Evolutionary conservation across 2,797 vertebrate species (phyloP).

Genomic region (Ctenochaetus hawaiiensis): DNA sequence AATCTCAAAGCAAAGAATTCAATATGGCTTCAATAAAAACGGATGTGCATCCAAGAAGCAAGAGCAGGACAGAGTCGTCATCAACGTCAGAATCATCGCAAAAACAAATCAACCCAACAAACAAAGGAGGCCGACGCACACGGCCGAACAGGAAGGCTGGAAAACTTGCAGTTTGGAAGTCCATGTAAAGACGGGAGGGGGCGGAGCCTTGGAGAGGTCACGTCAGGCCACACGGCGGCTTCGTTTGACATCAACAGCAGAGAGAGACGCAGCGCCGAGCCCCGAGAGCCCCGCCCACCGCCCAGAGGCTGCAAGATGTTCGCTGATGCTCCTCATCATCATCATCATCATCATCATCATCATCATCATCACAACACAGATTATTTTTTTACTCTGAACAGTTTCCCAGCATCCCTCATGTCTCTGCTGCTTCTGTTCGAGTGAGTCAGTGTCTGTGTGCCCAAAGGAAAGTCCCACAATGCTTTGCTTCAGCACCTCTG

Average conservation of each 20-base stretch:
- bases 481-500: conserved; percentile 47
- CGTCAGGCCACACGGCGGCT: conserved; percentile 59
- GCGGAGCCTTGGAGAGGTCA: conserved; percentile 76
- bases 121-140: conserved; percentile 82
- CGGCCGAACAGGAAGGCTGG: conserved; percentile 87
- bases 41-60: conserved; percentile 86
- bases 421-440: conserved; percentile 25
- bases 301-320: conserved; percentile 4
- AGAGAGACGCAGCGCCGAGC: conserved; percentile 47
- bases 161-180: conserved; percentile 92
- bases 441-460: conserved; percentile 33
- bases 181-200: conserved; percentile 86
- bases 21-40: conserved; percentile 81
- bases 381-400: conserved; percentile 21
- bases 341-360: conserved; percentile 1
- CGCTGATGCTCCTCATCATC: conserved; percentile 2
- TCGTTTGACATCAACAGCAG: conserved; percentile 73
- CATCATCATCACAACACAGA: neutral
- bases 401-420: neutral
- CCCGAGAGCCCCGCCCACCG: conserved; percentile 56
- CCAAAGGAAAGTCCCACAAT: conserved; percentile 49
- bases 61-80: conserved; percentile 54
- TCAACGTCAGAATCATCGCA: conserved; percentile 22
- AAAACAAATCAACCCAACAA: conserved; percentile 70
- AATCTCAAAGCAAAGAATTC: conserved; percentile 78